phyloP scores from a whole-genome alignment of 2,113 vertebrate genomes.

The Caretta caretta region DNA sequence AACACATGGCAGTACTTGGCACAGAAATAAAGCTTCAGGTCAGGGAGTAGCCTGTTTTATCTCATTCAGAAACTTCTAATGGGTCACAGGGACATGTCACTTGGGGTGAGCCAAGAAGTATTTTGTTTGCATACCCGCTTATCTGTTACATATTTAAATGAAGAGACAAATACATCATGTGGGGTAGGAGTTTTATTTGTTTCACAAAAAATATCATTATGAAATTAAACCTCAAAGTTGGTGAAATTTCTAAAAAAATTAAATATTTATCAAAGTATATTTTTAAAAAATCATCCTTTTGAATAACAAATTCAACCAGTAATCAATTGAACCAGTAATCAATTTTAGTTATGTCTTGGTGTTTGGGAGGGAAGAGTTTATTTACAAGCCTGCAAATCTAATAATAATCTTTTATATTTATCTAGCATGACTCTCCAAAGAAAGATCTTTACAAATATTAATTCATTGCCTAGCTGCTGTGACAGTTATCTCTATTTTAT shows the following conservation, averaged over 20 bases:
- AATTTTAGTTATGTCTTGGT: background rate
- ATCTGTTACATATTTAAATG: constrained; percentile 5
- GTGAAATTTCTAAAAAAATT: background rate
- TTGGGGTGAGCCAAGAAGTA: constrained; percentile 45
- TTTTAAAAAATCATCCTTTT: background rate
- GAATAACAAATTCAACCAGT: background rate
- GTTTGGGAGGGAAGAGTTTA: constrained; percentile 22
- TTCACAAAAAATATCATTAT: background rate
- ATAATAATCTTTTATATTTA: background rate
- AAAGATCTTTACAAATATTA: background rate
- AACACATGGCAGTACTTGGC: fast-evolving
- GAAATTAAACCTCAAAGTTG: background rate
- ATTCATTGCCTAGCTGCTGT: background rate
- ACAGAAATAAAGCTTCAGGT: background rate
- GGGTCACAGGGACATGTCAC: background rate
- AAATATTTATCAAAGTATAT: background rate
- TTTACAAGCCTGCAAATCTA: constrained; percentile 20
- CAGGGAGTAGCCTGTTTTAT: background rate
- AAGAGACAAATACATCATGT: constrained; percentile 3
- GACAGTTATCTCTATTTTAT: background rate
- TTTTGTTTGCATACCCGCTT: background rate
- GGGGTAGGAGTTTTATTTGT: constrained; percentile 13
- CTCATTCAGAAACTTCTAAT: background rate
- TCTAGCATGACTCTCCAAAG: background rate
- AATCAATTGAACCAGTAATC: background rate